Evolutionary conservation across 1,140 invertebrate species (phyloP).

Genomic region (Neotoxoptera formosana): DNA sequence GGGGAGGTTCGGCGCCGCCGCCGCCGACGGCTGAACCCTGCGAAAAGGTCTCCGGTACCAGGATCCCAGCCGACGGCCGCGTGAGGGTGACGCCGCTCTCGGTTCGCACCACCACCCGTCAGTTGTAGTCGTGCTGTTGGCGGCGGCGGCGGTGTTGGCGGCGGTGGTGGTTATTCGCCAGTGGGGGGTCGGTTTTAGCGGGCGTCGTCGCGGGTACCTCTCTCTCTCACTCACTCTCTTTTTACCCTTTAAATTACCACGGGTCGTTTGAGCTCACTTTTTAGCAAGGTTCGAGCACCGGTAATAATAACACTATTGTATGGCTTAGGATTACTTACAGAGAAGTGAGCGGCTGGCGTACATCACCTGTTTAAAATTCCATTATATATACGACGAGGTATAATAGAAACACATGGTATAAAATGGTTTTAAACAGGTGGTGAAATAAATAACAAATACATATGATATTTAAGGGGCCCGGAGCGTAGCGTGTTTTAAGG

Average conservation of each 20-base stretch:
- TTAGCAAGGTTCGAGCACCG: too few relatives aligned
- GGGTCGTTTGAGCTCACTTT: background rate
- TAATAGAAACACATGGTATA: too few relatives aligned
- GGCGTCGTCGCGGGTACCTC: too few relatives aligned
- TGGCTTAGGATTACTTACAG: too few relatives aligned
- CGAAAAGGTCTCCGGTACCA: constrained; percentile 55
- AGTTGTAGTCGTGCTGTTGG: background rate
- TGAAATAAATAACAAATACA: too few relatives aligned
- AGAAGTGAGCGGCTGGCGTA: too few relatives aligned
- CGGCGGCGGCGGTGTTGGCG: background rate
- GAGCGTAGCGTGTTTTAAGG: too few relatives aligned
- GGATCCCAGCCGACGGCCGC: background rate
- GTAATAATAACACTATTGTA: too few relatives aligned
- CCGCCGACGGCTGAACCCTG: constrained; percentile 16
- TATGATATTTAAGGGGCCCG: too few relatives aligned
- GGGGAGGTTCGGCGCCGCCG: background rate
- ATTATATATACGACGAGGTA: too few relatives aligned
- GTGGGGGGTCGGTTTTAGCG: background rate
- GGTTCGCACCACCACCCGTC: background rate
- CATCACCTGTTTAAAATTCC: too few relatives aligned
- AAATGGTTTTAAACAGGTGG: too few relatives aligned
- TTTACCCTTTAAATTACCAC: background rate
- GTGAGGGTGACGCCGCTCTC: background rate
- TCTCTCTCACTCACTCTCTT: background rate
- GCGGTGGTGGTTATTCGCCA: background rate